Base-by-base conservation (phyloP, 2,113 vertebrate species). In the Neolamprologus kungweensis region DNA sequence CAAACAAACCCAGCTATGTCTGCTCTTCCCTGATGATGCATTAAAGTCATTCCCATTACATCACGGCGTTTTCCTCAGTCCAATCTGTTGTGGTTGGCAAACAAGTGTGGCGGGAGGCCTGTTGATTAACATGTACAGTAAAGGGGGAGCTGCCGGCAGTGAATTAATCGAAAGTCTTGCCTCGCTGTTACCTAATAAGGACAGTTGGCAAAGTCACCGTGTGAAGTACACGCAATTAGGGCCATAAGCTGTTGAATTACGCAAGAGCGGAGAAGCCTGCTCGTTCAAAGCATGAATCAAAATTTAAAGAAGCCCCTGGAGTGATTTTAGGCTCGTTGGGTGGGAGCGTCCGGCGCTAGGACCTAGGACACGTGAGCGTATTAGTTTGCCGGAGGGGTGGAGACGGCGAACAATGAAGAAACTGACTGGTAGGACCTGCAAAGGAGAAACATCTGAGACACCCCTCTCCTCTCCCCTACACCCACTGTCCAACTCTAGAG, bases 381-480 rank as follows among this genome's bases (percentile, higher is more conserved):
- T 89, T 91, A 82, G 58, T 90, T 90, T 83, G 84, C 93, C 91
- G 87, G 94, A 93, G 93, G 94, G 94, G 95, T 92, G 95, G 94
- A 95, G 94, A 95, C 93, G 86, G 87, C 63, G 91, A 95, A 96
- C 95, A 95, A 95, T 94, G 92, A 93, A 89, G 89, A 89, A 94
- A 80, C 88, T 89, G 88, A 90, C 87, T 94, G 91, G 91, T 90
- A 85, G 86, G 91, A 95, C 88, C 85, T 92, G 91, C 53, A 86
- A 23, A 42, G n/a, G 65, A 42, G 65, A 71, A 71, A 42, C n/a
- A 71, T 23, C 65, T 71, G 35, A 42, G 35, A 7, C 54, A 6
- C 55, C 19, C n/a, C 60, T 2, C 37, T 31, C 31, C 12, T 4
- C 12, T 5, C 21, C 40, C 21, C 71, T 47, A 28, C 12, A 40